These are phyloP conservation scores for Datnioides undecimradiatus DNA, from an alignment of 2,113 vertebrate genomes.

Conservation along the genomic window DNA sequence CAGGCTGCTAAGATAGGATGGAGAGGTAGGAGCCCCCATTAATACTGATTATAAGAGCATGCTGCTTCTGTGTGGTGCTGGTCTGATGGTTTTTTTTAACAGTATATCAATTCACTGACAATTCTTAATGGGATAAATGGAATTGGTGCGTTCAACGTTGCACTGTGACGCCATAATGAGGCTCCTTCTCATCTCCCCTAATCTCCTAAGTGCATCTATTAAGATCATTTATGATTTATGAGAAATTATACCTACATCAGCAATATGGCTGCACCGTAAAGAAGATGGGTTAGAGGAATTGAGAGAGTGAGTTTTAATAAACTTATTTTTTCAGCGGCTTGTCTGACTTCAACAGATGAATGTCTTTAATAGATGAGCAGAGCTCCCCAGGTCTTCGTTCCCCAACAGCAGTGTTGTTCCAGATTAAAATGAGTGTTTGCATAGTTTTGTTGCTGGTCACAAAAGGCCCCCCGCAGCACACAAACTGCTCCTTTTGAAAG, in stretches of 20 bases:
- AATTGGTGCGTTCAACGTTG: slow-evolving; percentile 20
- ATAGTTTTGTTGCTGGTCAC: slow-evolving; percentile 84
- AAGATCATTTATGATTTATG: slow-evolving; percentile 66
- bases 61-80: slow-evolving; percentile 20
- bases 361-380: slow-evolving; percentile 45
- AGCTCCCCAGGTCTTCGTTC: slow-evolving; percentile 43
- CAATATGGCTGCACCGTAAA: neutral
- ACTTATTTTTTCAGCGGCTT: slow-evolving; percentile 13
- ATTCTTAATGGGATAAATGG: slow-evolving; percentile 59
- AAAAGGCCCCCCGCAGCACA: slow-evolving; percentile 72
- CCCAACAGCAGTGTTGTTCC: slow-evolving; percentile 53
- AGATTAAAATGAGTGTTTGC: slow-evolving; percentile 77
- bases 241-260: slow-evolving; percentile 7
- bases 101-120: slow-evolving; percentile 53
- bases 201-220: slow-evolving; percentile 73
- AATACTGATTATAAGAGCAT: slow-evolving; percentile 70
- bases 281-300: neutral
- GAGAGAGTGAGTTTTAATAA: neutral
- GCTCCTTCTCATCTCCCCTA: slow-evolving; percentile 29
- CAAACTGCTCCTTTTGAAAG: slow-evolving; percentile 83
- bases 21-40: slow-evolving; percentile 51
- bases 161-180: slow-evolving; percentile 9
- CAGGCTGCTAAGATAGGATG: slow-evolving; percentile 40
- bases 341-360: slow-evolving; percentile 15
- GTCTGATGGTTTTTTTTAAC: slow-evolving; percentile 37